Evolutionary conservation across 2,797 vertebrate species (phyloP).

Genomic region (Stomatorhinus walkeri): DNA sequence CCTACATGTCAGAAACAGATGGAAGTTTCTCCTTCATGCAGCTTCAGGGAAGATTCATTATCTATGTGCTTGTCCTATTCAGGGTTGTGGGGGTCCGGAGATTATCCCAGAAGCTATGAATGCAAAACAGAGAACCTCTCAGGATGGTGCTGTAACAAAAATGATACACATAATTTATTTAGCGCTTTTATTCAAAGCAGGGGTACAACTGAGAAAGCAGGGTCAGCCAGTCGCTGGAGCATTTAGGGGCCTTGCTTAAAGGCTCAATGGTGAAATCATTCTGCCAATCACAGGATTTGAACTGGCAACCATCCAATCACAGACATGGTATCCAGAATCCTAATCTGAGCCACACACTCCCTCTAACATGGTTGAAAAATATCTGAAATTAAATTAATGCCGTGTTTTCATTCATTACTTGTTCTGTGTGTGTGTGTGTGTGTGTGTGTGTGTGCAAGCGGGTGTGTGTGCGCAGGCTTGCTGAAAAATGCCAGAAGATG

Average conservation of each 20-base stretch:
- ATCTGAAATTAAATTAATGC: not conserved
- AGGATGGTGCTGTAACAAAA: not conserved
- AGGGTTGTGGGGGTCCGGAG: not conserved
- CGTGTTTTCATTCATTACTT: not conserved
- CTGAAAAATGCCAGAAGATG: not conserved
- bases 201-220: not conserved
- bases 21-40: slow-evolving; percentile 13
- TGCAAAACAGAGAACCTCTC: not conserved
- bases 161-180: not conserved
- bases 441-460: not conserved
- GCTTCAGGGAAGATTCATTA: not conserved
- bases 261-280: not conserved
- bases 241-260: not conserved
- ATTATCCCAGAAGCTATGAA: not conserved
- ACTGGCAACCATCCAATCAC: not conserved
- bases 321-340: not conserved
- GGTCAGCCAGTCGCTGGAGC: not conserved
- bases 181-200: not conserved
- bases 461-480: not conserved
- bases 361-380: not conserved
- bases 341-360: not conserved
- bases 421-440: not conserved
- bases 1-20: slow-evolving; percentile 4
- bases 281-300: not conserved
- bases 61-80: not conserved